Evolutionary conservation across 2,113 vertebrate genomes (phyloP).

Genomic region (Nerophis ophidion): DNA sequence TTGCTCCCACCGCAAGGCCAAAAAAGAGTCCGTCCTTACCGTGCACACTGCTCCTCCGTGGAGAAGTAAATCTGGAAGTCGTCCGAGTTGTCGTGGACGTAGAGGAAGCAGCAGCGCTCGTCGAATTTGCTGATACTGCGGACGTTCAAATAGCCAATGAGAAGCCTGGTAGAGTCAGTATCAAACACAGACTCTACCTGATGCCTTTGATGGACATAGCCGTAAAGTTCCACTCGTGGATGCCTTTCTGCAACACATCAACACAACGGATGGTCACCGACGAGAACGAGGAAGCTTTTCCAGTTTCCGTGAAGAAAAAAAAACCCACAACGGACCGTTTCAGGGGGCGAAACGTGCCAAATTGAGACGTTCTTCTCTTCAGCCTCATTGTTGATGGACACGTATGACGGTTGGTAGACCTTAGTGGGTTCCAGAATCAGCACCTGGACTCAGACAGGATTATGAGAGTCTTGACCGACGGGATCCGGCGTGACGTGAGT

Average conservation of each 20-base stretch:
- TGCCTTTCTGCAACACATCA: slow-evolving; percentile 78
- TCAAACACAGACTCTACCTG: slow-evolving; percentile 69
- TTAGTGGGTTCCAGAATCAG: slow-evolving; percentile 89
- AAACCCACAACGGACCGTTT: slow-evolving; percentile 71
- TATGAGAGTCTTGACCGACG: not conserved
- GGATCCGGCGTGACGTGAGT: not conserved
- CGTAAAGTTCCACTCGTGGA: slow-evolving; percentile 93
- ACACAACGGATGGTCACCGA: not conserved
- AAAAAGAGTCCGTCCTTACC: slow-evolving; percentile 72
- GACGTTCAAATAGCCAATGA: slow-evolving; percentile 10
- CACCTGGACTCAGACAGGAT: slow-evolving; percentile 68
- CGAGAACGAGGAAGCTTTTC: not conserved
- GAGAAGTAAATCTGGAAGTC: slow-evolving; percentile 98
- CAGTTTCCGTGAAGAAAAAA: not conserved
- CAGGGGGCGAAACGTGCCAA: slow-evolving; percentile 86
- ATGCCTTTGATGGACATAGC: slow-evolving; percentile 88
- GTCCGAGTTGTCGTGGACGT: slow-evolving; percentile 89
- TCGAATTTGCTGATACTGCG: slow-evolving; percentile 91
- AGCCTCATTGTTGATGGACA: slow-evolving; percentile 89
- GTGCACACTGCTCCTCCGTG: slow-evolving; percentile 84
- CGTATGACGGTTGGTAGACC: slow-evolving; percentile 89
- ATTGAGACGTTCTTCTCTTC: slow-evolving; percentile 89
- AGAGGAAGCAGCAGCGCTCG: slow-evolving; percentile 93
- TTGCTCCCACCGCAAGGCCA: not conserved
- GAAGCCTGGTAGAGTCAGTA: not conserved